These are phyloP conservation scores for Pelecanus crispus DNA, from an alignment of 2,113 vertebrate species.

Conservation along the genomic window DNA sequence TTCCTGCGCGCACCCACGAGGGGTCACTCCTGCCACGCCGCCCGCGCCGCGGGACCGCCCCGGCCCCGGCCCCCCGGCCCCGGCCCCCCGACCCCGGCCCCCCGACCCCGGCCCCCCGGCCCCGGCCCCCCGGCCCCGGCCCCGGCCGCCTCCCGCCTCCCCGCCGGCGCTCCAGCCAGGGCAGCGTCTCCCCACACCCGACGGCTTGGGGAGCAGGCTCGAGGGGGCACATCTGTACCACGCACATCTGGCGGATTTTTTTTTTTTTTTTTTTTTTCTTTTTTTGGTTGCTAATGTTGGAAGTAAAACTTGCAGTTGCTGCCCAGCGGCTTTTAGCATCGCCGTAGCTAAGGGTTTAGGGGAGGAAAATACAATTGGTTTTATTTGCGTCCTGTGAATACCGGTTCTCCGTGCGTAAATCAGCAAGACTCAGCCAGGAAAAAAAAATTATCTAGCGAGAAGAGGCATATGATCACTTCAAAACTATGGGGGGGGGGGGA, in stretches of 20 bases:
- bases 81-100: background rate
- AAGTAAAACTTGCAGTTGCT: accelerated
- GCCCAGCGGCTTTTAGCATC: accelerated
- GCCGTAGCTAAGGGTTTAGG: accelerated
- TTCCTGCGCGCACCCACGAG: background rate
- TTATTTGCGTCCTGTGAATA: accelerated
- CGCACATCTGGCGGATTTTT: accelerated
- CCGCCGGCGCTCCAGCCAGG: too few species aligned
- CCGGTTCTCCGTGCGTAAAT: accelerated
- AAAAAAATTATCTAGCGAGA: background rate
- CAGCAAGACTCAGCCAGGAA: background rate
- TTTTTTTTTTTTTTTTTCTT: too few species aligned
- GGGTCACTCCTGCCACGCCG: background rate
- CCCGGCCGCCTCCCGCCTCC: too few species aligned
- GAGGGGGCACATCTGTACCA: accelerated
- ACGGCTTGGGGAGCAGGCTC: too few species aligned
- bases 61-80: background rate
- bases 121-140: background rate
- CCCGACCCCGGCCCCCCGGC: too few species aligned
- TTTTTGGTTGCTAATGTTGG: accelerated
- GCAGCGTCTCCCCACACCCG: too few species aligned
- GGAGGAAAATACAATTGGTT: accelerated
- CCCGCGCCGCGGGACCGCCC: background rate
- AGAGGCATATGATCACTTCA: background rate
- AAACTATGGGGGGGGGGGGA: background rate